phyloP scores from a whole-genome alignment of 1,140 invertebrate species.

The Medauroidea extradentata region DNA sequence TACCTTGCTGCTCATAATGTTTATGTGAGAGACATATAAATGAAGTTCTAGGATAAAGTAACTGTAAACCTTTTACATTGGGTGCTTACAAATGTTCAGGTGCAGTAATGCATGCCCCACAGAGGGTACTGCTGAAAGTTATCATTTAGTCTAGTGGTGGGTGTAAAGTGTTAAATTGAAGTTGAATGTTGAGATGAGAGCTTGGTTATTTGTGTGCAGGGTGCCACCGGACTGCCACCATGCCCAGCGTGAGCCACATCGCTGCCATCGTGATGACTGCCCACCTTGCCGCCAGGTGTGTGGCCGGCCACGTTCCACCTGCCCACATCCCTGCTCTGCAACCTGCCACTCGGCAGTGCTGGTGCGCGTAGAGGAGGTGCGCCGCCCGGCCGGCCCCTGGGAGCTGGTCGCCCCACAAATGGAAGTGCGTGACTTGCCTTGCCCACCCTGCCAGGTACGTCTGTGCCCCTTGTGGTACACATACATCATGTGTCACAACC shows the following conservation, averaged over 20 bases:
- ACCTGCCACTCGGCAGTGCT: constrained; percentile 77
- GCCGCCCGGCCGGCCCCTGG: constrained; percentile 70
- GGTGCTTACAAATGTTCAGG: too few species aligned
- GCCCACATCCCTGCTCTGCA: constrained; percentile 70
- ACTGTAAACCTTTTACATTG: too few species aligned
- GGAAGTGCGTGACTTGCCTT: constrained; percentile 62
- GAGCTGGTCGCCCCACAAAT: constrained; percentile 50
- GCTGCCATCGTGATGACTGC: constrained; percentile 84
- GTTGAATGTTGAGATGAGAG: too few species aligned
- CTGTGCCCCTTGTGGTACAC: too few species aligned
- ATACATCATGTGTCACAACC: too few species aligned
- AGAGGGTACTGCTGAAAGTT: too few species aligned
- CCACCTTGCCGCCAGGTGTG: constrained; percentile 77
- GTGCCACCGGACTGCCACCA: constrained; percentile 75
- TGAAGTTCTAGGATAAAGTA: too few species aligned
- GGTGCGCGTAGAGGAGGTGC: constrained; percentile 55
- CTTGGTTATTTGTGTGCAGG: constrained; percentile 40
- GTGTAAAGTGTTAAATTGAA: too few species aligned
- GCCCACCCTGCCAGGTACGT: constrained; percentile 57
- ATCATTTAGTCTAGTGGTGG: too few species aligned
- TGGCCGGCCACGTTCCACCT: constrained; percentile 53
- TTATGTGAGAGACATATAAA: too few species aligned
- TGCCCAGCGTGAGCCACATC: constrained; percentile 61
- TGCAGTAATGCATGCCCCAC: too few species aligned
- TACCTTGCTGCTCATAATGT: too few species aligned